A percentile compares a stretch with the other conserved stretches of the same genome.
phyloP scores from a whole-genome alignment of 2,888 invertebrate genomes.

The Leuctra nigra region DNA sequence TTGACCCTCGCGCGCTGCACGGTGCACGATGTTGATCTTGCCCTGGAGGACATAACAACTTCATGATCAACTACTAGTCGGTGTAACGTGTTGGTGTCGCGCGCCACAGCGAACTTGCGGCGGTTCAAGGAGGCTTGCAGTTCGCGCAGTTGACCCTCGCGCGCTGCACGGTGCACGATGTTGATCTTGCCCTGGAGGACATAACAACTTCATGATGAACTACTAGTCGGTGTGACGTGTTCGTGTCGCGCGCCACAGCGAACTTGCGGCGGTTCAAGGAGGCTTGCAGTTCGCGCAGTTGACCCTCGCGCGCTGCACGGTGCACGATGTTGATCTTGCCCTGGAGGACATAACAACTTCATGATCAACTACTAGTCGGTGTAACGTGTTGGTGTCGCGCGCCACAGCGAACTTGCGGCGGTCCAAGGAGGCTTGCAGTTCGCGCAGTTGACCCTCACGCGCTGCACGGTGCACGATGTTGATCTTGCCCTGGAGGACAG shows the following conservation, averaged over 20 bases:
- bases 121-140: conserved; percentile 80
- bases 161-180: conserved; percentile 77
- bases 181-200: conserved; percentile 89
- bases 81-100: too few relatives aligned
- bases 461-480: conserved; percentile 81
- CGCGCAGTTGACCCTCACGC: conserved; percentile 73
- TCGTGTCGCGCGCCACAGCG: conserved; percentile 81
- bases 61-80: too few relatives aligned
- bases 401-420: conserved; percentile 87
- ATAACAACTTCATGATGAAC: too few relatives aligned
- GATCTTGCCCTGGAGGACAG: conserved; percentile 89
- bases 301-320: conserved; percentile 76
- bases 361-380: too few relatives aligned
- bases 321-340: conserved; percentile 87
- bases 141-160: conserved; percentile 75
- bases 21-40: conserved; percentile 84
- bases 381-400: too few relatives aligned
- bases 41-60: too few relatives aligned
- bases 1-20: conserved; percentile 77
- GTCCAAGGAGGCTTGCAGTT: conserved; percentile 78
- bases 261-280: conserved; percentile 85
- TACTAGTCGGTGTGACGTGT: too few relatives aligned
- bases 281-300: conserved; percentile 74
- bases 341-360: too few relatives aligned
- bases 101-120: conserved; percentile 84